Percentiles rank a stretch among this genome's conserved stretches.
Conservation (phyloP, 2,113 vertebrate species). For the Tachysurus vachellii region DNA sequence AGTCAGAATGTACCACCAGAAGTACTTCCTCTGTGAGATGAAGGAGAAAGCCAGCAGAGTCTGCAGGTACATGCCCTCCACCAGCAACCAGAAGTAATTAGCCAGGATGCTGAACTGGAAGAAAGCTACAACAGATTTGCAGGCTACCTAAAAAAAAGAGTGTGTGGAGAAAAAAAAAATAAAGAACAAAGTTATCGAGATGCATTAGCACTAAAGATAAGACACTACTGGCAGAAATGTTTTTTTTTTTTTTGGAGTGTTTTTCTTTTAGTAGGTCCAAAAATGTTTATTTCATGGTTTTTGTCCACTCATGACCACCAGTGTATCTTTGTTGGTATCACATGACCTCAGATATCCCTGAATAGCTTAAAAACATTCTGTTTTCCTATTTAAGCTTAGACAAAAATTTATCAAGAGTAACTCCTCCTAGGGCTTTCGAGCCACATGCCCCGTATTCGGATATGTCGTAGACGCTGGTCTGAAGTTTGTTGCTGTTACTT, state of each 20-base stretch:
- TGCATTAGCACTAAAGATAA: background rate
- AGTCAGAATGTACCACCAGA: conserved; percentile 84
- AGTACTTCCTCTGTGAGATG: conserved; percentile 83
- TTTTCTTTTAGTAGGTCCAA: background rate
- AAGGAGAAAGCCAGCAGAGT: conserved; percentile 84
- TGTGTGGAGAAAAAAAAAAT: background rate
- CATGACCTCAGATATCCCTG: no score
- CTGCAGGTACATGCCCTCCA: conserved; percentile 89
- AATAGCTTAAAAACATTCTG: no score
- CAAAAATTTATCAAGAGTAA: no score
- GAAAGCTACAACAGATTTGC: conserved; percentile 81
- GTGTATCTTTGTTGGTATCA: background rate
- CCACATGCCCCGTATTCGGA: no score
- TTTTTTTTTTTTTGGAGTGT: background rate
- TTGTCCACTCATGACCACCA: background rate
- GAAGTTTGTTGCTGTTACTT: no score
- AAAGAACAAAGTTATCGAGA: background rate
- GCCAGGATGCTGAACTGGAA: conserved; percentile 87
- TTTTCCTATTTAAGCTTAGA: no score
- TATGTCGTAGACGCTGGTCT: no score
- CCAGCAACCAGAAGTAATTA: conserved; percentile 88
- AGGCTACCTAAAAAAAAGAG: conserved; percentile 68
- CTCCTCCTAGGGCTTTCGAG: no score
- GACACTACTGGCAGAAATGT: background rate
- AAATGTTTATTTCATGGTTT: background rate